Evolutionary conservation across 2,888 invertebrate genomes (phyloP).

Genomic region (Ennomos quercinarius): DNA sequence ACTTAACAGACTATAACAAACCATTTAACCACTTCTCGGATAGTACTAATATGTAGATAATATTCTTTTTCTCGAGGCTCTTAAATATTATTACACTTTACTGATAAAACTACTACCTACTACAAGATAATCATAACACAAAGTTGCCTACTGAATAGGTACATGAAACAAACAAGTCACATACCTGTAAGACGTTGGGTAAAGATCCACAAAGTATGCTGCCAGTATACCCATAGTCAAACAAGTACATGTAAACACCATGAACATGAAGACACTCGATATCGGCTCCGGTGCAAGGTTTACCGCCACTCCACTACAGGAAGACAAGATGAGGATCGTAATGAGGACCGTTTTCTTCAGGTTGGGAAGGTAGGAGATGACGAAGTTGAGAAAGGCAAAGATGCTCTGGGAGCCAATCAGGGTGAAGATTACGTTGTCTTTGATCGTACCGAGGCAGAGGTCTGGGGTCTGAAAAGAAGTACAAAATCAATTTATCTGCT

Average conservation of each 20-base stretch:
- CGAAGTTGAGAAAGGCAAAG: conserved; percentile 86
- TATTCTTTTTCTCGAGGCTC: too few species aligned
- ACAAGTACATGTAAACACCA: conserved; percentile 74
- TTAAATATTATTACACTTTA: too few species aligned
- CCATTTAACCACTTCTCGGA: too few species aligned
- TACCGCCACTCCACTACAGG: conserved; percentile 78
- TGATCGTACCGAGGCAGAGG: conserved; percentile 81
- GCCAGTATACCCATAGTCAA: conserved; percentile 77
- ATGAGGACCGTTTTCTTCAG: conserved; percentile 83
- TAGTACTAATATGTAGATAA: too few species aligned
- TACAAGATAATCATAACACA: too few species aligned
- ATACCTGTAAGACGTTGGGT: conserved; percentile 76
- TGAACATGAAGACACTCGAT: conserved; percentile 72
- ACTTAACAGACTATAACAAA: too few species aligned
- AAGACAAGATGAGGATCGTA: conserved; percentile 78
- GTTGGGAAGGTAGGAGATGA: conserved; percentile 81
- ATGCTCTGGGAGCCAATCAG: conserved; percentile 87
- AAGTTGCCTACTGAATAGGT: too few species aligned
- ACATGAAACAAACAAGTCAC: conserved; percentile 25
- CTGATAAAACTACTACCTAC: too few species aligned
- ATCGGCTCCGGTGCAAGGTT: conserved; percentile 73
- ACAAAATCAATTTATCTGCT: not conserved
- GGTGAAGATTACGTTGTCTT: conserved; percentile 86
- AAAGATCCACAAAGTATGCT: conserved; percentile 76
- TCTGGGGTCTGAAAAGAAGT: conserved; percentile 58